These are phyloP conservation scores for Brenthis hecate DNA, from an alignment of 2,888 invertebrate genomes.

Conservation along the genomic window DNA sequence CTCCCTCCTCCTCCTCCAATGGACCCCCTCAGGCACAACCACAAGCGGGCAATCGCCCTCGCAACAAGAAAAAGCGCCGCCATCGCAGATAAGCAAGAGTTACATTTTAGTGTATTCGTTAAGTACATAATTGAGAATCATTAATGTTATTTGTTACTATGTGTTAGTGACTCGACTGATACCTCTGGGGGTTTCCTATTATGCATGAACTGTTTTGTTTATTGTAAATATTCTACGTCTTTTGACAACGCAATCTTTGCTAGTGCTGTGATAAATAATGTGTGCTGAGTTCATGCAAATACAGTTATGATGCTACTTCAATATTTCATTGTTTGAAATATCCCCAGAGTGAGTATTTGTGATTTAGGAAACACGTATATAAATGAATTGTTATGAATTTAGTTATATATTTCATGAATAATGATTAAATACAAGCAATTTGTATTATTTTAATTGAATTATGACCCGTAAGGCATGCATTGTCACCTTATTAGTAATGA, in stretches of 20 bases:
- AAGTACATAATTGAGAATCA: conserved; percentile 38
- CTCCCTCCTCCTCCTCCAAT: conserved; percentile 32
- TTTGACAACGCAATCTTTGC: conserved; percentile 67
- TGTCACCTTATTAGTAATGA: conserved; percentile 32
- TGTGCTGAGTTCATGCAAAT: conserved; percentile 56
- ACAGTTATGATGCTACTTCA: conserved; percentile 51
- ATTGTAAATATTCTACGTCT: conserved; percentile 60
- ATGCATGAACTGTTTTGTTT: conserved; percentile 47
- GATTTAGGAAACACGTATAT: conserved; percentile 49
- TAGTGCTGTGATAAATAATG: conserved; percentile 76
- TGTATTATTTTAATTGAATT: conserved; percentile 27
- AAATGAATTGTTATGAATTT: conserved; percentile 48
- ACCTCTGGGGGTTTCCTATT: conserved; percentile 57
- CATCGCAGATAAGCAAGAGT: conserved; percentile 63
- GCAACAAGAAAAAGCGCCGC: conserved; percentile 69
- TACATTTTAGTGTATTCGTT: conserved; percentile 32
- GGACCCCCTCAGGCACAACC: conserved; percentile 35
- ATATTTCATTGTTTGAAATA: conserved; percentile 49
- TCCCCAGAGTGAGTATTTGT: conserved; percentile 56
- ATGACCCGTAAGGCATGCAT: conserved; percentile 21
- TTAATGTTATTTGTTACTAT: conserved; percentile 49
- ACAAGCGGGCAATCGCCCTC: conserved; percentile 46
- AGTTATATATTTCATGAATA: conserved; percentile 43
- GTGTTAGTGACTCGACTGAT: conserved; percentile 52
- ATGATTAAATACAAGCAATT: conserved; percentile 33